Conservation (phyloP, 2,113 vertebrate genomes). For the Plotosus lineatus region DNA sequence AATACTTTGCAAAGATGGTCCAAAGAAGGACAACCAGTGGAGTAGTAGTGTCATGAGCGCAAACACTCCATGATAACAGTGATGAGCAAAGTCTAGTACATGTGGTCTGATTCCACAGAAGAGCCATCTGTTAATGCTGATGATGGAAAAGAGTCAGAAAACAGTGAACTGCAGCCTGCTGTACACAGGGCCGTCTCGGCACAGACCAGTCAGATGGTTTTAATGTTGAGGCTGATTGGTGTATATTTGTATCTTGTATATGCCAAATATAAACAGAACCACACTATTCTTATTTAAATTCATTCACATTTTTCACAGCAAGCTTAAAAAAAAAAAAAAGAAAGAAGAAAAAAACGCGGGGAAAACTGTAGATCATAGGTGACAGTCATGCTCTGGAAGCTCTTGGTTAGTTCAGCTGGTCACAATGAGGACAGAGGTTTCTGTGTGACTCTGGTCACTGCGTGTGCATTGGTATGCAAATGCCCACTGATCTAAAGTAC, state of each 20-base stretch:
- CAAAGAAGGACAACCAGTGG: no score
- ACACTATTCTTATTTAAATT: background rate
- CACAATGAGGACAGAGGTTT: slow-evolving; percentile 32
- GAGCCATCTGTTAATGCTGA: no score
- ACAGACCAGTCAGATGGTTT: no score
- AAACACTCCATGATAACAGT: no score
- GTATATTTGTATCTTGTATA: background rate
- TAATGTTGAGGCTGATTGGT: no score
- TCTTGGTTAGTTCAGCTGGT: slow-evolving; percentile 50
- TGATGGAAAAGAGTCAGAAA: no score
- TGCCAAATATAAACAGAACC: slow-evolving; percentile 32
- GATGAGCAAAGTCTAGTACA: no score
- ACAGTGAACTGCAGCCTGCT: background rate
- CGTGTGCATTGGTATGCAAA: slow-evolving; percentile 14
- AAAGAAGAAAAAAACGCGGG: slow-evolving; percentile 21
- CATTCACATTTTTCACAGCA: background rate
- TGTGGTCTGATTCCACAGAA: no score
- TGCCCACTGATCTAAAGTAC: slow-evolving; percentile 5
- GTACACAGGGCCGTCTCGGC: no score
- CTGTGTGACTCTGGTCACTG: slow-evolving; percentile 35
- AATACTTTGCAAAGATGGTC: no score
- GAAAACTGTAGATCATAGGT: no score
- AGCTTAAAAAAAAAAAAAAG: slow-evolving; percentile 5
- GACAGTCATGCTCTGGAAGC: slow-evolving; percentile 48
- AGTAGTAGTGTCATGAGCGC: no score